Conservation (phyloP, 2,888 invertebrate genomes). For the Parnassius mnemosyne region DNA sequence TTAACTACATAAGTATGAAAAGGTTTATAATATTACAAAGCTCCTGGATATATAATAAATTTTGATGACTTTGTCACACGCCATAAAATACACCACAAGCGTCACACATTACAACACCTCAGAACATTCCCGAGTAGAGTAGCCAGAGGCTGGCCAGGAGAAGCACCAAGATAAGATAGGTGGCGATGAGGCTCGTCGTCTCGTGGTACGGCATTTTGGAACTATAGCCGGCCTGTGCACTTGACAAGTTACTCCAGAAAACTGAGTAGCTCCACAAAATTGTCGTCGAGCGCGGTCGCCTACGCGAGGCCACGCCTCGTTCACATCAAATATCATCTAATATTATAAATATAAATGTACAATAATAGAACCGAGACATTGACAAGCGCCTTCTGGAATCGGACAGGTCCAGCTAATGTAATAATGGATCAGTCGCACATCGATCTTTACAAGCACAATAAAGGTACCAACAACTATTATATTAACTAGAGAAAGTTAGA, state of each 20-base stretch:
- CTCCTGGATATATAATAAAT: too few relatives aligned
- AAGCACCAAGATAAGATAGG: slow-evolving; percentile 84
- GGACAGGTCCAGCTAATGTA: slow-evolving; percentile 21
- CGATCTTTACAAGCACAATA: too few relatives aligned
- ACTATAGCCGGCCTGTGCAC: slow-evolving; percentile 47
- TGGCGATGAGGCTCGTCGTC: slow-evolving; percentile 84
- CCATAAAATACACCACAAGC: slow-evolving; percentile 4
- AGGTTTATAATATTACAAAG: too few relatives aligned
- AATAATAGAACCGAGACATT: slow-evolving; percentile 49
- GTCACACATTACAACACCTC: slow-evolving; percentile 51
- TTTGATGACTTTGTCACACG: not conserved
- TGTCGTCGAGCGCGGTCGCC: slow-evolving; percentile 46
- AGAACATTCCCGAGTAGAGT: slow-evolving; percentile 83
- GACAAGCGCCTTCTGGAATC: slow-evolving; percentile 44
- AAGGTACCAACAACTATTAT: too few relatives aligned
- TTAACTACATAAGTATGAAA: too few relatives aligned
- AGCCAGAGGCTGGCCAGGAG: slow-evolving; percentile 84
- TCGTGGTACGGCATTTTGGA: slow-evolving; percentile 78
- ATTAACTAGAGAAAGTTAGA: too few relatives aligned
- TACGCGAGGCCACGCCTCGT: slow-evolving; percentile 54
- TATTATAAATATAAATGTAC: slow-evolving; percentile 61
- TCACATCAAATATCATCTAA: slow-evolving; percentile 45
- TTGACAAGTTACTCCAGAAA: slow-evolving; percentile 61
- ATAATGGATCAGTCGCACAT: slow-evolving; percentile 21
- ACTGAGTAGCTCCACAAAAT: slow-evolving; percentile 52